phyloP scores from a whole-genome alignment of 2,113 vertebrate genomes.

The Donacobius atricapilla region DNA sequence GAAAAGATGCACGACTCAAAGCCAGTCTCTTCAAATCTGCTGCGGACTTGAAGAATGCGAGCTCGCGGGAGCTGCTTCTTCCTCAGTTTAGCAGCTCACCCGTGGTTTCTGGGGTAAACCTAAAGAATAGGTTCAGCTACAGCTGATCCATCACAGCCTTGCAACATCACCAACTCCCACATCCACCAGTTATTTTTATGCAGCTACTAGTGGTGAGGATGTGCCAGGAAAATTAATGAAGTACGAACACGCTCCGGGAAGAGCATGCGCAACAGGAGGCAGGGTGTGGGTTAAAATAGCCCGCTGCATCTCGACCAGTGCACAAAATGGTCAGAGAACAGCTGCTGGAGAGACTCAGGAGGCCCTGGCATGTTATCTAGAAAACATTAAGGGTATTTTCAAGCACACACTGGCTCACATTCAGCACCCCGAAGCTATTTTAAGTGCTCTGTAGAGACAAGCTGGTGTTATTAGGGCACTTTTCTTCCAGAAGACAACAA shows the following conservation, averaged over 20 bases:
- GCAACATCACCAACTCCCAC: neutral
- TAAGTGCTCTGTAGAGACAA: neutral
- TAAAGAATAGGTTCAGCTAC: neutral
- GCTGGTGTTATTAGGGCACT: neutral
- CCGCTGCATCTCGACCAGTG: neutral
- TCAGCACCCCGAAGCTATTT: conserved; percentile 38
- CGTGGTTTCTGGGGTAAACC: neutral
- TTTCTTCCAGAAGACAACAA: neutral
- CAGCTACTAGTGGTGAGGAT: neutral
- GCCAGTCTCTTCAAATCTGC: neutral
- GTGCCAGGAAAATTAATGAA: neutral
- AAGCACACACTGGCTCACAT: neutral
- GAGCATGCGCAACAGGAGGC: neutral
- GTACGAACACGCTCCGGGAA: neutral
- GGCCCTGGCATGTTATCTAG: neutral
- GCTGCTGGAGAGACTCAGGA: neutral
- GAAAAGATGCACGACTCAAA: neutral
- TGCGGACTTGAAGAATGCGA: neutral
- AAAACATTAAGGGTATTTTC: neutral
- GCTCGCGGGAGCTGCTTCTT: neutral
- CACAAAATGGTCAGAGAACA: neutral
- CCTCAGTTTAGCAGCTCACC: neutral
- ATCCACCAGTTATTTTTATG: neutral
- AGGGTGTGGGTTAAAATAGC: neutral
- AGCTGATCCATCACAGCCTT: neutral